Percentiles rank a stretch among this genome's conserved stretches.
Conservation (phyloP, 1,140 invertebrate species). For the Drosophila miranda region DNA sequence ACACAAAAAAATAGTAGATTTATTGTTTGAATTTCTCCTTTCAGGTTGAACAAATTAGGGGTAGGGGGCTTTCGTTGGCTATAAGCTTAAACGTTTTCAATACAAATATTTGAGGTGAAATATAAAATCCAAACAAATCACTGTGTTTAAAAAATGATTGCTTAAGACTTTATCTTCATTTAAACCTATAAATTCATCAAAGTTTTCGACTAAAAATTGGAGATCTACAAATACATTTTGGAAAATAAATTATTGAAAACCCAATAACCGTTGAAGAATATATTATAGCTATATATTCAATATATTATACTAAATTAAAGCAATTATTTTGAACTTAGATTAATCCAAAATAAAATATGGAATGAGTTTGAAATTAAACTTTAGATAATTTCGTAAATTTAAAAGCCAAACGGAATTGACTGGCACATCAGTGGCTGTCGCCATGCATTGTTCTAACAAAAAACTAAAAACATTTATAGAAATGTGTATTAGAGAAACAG, state of each 20-base stretch:
- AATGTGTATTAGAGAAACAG: conserved; percentile 6
- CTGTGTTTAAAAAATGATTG: too few relatives aligned
- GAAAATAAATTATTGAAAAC: background rate
- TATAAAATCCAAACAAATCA: too few relatives aligned
- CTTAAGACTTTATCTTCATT: too few relatives aligned
- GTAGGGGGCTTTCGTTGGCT: background rate
- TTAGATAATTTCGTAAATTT: background rate
- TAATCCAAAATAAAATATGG: too few relatives aligned
- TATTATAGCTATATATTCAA: background rate
- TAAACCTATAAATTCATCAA: too few relatives aligned
- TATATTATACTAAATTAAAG: background rate
- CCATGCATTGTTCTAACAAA: background rate
- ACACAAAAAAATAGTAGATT: background rate
- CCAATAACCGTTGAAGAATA: too few relatives aligned
- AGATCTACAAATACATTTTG: too few relatives aligned
- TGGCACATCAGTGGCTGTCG: background rate
- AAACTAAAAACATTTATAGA: conserved; percentile 5
- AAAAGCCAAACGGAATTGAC: background rate
- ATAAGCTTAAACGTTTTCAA: too few relatives aligned
- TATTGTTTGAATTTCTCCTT: background rate
- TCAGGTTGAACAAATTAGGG: background rate
- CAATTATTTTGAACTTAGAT: too few relatives aligned
- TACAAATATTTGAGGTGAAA: too few relatives aligned
- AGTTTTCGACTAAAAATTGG: too few relatives aligned
- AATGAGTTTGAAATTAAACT: background rate